Evolutionary conservation across 23 tunicate species (phyloP), one percentile per base, ranked within the genome.

Genomic region (Trididemnum miniatum): DNA sequence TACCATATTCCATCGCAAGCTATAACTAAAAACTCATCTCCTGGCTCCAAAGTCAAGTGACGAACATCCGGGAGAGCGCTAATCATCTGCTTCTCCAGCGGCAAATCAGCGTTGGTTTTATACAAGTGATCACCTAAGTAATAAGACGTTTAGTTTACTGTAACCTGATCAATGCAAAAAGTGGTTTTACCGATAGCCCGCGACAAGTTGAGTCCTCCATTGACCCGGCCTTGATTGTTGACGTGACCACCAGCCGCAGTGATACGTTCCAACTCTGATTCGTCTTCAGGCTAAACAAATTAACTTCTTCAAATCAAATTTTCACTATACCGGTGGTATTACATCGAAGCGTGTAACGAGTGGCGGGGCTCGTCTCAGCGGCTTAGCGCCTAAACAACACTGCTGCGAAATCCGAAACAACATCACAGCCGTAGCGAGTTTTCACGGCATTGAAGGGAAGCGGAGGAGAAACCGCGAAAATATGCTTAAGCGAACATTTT

Each of bases 1-100:
- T n/a, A 89, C 98, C 98, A 93, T 24, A 93, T 88, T 32, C 98
- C 98, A 36, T 93, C 98, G 80, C 98, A 93, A 2, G 98, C 98
- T 15, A 93, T 65, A 32, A 93, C 89, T 85, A 93, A 76, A 40
- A 93, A 93, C 35, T 88, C 89, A 84, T 93, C 98, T 5, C 76
- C 89, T 7, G 83, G 86, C 49, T 88, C 29, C 3, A 93, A 62
- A 0, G 30, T 40, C 22, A 93, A 80, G 36, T 80, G 85, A 67
- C 67, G 81, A 4, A 93, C 82, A 76, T 93, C 98, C 65, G 98
- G 98, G 54, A 93, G 44, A 30, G 92, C 87, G 73, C 77, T 79
- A 34, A 93, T 88, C 92, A 93, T 88, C 72, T 93, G 98, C 23
- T 88, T 75, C 50, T 93, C 93, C 2, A 84, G 87, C 2, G 92